Percentiles rank a stretch among this genome's conserved stretches.
Conservation (phyloP, 2,113 vertebrate species). For the Rhea pennata region DNA sequence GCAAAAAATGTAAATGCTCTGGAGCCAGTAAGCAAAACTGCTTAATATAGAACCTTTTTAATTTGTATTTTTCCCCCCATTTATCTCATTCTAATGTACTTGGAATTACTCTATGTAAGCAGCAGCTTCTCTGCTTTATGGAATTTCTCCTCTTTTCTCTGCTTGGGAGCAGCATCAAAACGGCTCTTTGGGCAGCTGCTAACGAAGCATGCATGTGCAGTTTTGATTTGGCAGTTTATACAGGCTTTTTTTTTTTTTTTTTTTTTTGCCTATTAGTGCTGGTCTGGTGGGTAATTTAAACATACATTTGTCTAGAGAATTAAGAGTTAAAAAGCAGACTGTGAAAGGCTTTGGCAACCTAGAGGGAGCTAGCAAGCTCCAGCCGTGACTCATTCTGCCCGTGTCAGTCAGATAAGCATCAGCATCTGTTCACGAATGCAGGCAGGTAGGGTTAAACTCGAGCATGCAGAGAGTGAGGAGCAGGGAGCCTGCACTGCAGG, state of each 20-base stretch:
- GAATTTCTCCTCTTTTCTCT: constrained; percentile 26
- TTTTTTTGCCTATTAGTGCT: neutral
- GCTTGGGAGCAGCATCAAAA: neutral
- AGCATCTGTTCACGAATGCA: constrained; percentile 68
- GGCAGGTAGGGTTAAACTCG: constrained; percentile 71
- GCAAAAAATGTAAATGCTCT: neutral
- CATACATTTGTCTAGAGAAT: neutral
- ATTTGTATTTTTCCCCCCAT: neutral
- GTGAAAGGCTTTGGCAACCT: constrained; percentile 69
- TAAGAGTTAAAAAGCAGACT: constrained; percentile 66
- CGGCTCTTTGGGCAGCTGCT: constrained; percentile 11
- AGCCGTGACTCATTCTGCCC: constrained; percentile 73
- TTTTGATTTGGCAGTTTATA: neutral
- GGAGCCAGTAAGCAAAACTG: neutral
- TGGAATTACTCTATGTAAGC: constrained; percentile 26
- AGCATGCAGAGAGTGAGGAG: constrained; percentile 59
- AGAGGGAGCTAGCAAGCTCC: constrained; percentile 79
- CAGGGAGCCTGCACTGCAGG: constrained; percentile 81
- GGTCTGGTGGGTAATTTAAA: constrained; percentile 4
- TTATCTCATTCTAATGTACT: constrained; percentile 19
- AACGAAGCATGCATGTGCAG: neutral
- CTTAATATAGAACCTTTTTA: neutral
- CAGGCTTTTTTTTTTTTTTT: neutral
- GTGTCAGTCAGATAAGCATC: constrained; percentile 65
- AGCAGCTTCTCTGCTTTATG: constrained; percentile 24